Percentiles rank a stretch among this genome's conserved stretches.
Conservation (phyloP, 2,888 invertebrate genomes). For the Cephus nigrinus region DNA sequence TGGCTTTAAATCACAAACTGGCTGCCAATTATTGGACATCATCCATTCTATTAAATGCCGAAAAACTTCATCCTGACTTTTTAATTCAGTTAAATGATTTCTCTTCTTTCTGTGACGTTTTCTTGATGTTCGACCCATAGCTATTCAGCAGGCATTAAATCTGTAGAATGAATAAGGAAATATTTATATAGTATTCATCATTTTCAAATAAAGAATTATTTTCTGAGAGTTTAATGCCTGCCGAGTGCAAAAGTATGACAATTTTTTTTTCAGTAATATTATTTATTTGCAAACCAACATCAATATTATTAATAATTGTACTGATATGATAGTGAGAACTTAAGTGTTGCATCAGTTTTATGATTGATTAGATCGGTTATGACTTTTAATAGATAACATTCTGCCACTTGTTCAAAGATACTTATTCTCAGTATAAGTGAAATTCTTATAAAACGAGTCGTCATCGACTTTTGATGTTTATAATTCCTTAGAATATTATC, state of each 20-base stretch:
- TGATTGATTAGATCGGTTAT: not conserved
- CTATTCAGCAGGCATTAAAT: slow-evolving; percentile 28
- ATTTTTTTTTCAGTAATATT: not conserved
- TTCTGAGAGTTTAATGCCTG: not conserved
- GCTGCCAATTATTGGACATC: slow-evolving; percentile 39
- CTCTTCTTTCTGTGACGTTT: slow-evolving; percentile 46
- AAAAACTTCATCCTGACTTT: slow-evolving; percentile 30
- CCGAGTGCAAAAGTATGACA: not conserved
- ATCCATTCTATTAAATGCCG: slow-evolving; percentile 49
- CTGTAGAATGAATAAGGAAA: slow-evolving; percentile 33
- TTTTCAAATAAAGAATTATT: not conserved
- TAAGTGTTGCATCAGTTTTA: not conserved
- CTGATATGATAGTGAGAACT: not conserved
- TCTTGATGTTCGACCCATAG: slow-evolving; percentile 57
- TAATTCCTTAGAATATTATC: not conserved
- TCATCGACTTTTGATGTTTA: not conserved
- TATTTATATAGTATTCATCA: not conserved
- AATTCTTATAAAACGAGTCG: not conserved
- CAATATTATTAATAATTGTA: not conserved
- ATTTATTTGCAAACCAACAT: not conserved
- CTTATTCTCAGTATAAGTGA: not conserved
- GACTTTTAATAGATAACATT: not conserved
- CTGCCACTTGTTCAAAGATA: not conserved
- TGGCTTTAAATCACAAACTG: slow-evolving; percentile 42
- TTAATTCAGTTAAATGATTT: slow-evolving; percentile 21